A percentile compares a stretch with the other conserved stretches of the same genome.
Conservation (phyloP, 2,888 invertebrate species). For the Caenorhabditis plicata region DNA sequence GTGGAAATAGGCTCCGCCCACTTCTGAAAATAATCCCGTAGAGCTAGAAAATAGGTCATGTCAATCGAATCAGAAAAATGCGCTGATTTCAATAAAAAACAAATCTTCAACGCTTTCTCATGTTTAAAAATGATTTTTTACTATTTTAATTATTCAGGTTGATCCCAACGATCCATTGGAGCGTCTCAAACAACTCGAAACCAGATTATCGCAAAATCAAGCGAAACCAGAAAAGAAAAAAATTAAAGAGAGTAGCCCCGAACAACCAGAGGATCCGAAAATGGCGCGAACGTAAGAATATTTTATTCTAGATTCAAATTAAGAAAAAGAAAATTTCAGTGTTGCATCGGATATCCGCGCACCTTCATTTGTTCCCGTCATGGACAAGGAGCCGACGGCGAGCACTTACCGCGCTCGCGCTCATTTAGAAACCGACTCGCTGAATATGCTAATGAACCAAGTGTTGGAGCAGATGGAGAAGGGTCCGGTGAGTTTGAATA, state of each 20-base stretch:
- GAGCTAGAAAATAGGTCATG: too few species aligned
- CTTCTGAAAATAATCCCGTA: too few species aligned
- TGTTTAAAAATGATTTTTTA: too few species aligned
- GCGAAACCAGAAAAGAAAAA: slow-evolving; percentile 4
- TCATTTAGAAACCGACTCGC: slow-evolving; percentile 63
- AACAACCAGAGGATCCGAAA: slow-evolving; percentile 45
- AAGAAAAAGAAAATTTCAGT: too few species aligned
- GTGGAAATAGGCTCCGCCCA: too few species aligned
- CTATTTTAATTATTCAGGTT: too few species aligned
- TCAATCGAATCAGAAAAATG: too few species aligned
- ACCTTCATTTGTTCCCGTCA: slow-evolving; percentile 50
- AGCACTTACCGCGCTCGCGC: slow-evolving; percentile 51
- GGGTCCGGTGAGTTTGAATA: slow-evolving; percentile 61
- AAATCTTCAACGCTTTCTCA: too few species aligned
- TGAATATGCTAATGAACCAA: slow-evolving; percentile 65
- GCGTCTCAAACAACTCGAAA: slow-evolving; percentile 61
- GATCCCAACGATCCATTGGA: slow-evolving; percentile 61
- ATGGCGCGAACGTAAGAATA: slow-evolving; percentile 16
- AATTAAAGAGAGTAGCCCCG: too few species aligned
- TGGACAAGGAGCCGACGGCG: slow-evolving; percentile 27
- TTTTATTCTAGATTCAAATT: too few species aligned
- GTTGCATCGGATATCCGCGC: slow-evolving; percentile 23
- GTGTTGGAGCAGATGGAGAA: slow-evolving; percentile 64
- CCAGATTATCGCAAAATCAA: slow-evolving; percentile 38
- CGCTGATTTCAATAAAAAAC: too few species aligned